phyloP scores from a whole-genome alignment of 2,888 invertebrate genomes.

The Megastigmus dorsalis region DNA sequence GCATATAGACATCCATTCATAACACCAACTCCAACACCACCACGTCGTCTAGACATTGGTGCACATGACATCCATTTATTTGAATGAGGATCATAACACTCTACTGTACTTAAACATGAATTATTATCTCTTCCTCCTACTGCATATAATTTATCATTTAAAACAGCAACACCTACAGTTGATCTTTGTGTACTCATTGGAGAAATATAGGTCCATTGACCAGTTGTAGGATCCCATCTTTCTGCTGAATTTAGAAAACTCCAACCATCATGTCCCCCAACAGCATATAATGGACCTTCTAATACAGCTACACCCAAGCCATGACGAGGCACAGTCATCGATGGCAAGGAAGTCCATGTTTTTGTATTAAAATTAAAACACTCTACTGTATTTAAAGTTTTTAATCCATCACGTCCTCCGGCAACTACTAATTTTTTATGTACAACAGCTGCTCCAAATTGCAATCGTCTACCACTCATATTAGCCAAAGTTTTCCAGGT shows the following conservation, averaged over 20 bases:
- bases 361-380: conserved; percentile 89
- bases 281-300: conserved; percentile 92
- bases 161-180: conserved; percentile 92
- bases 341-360: conserved; percentile 86
- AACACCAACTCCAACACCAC: conserved; percentile 93
- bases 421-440: conserved; percentile 89
- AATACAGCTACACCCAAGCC: conserved; percentile 85
- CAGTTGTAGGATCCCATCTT: conserved; percentile 91
- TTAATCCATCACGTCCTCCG: conserved; percentile 94
- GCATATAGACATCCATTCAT: conserved; percentile 93
- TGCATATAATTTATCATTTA: conserved; percentile 89
- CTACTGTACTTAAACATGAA: conserved; percentile 91
- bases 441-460: conserved; percentile 93
- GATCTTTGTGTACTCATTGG: conserved; percentile 92
- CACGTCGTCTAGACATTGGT: conserved; percentile 90
- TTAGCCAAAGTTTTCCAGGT: conserved; percentile 85
- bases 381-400: conserved; percentile 95
- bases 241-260: conserved; percentile 96
- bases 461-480: conserved; percentile 88
- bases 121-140: conserved; percentile 95
- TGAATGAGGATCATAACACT: conserved; percentile 85
- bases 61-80: conserved; percentile 90
- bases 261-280: conserved; percentile 97
- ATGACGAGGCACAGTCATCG: conserved; percentile 93
- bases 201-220: conserved; percentile 92